These are phyloP conservation scores for Aplochiton taeniatus DNA, from an alignment of 2,797 vertebrate genomes.

Conservation along the genomic window DNA sequence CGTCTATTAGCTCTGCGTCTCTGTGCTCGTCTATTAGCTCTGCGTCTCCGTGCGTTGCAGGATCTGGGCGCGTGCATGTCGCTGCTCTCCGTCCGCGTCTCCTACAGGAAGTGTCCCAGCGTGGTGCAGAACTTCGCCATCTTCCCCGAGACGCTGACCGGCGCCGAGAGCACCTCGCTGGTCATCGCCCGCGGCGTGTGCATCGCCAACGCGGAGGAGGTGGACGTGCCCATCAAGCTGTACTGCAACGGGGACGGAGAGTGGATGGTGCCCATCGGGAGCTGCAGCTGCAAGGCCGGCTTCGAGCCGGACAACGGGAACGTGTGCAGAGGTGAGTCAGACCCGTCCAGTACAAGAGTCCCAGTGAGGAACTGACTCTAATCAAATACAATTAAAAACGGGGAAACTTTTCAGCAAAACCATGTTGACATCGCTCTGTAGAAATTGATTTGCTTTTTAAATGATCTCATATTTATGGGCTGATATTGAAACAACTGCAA, in stretches of 20 bases:
- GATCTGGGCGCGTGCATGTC: conserved; percentile 99
- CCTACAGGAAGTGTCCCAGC: conserved; percentile 96
- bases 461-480: too few species aligned
- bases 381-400: too few species aligned
- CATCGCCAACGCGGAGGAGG: conserved; percentile 92
- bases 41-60: too few species aligned
- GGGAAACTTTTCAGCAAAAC: too few species aligned
- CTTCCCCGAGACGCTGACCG: conserved; percentile 96
- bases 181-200: conserved; percentile 95
- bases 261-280: conserved; percentile 98
- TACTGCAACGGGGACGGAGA: conserved; percentile 98
- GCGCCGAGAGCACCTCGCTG: conserved; percentile 93
- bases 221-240: conserved; percentile 94
- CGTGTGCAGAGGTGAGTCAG: conserved; percentile 91
- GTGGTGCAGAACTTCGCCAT: conserved; percentile 95
- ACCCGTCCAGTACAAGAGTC: too few species aligned
- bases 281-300: conserved; percentile 93
- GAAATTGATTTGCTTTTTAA: too few species aligned
- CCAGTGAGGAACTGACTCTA: too few species aligned
- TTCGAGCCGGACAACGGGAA: conserved; percentile 91
- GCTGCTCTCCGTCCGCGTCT: conserved; percentile 93
- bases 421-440: too few species aligned
- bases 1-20: too few species aligned
- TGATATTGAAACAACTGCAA: too few species aligned
- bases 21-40: too few species aligned